Evolutionary conservation across 2,888 invertebrate species (phyloP), one percentile per base, ranked within the genome.

Genomic region (Sarcophaga rosellei): DNA sequence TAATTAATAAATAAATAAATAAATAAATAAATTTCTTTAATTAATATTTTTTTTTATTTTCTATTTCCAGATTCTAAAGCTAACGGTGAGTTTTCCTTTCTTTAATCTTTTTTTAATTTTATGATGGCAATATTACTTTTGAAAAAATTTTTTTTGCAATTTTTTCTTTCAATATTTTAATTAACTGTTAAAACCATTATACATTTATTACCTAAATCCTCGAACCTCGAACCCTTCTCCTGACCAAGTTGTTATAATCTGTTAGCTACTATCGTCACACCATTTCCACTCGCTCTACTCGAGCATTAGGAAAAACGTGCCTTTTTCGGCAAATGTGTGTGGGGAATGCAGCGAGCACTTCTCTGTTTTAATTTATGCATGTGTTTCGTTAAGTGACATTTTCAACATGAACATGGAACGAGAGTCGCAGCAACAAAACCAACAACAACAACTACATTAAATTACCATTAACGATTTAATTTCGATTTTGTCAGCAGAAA

Each of bases 381-480:
- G 57, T 81, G 81, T 81, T 84, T 25, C 73, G 68, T 63, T 63
- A 85, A 85, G 76, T 81, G 84, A 85, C 84, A 81, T 74, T 85
- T 85, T 69, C 17, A 80, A 81, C 84, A 85, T 85, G 81, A 85
- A 85, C 81, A 85, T 81, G 76, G 53, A 68, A 68, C 73, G 62
- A 73, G 11, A 47, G 47, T 47, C 47, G 10, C 47, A 47, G 2
- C 4, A 69, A 62, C 53, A 63, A 44, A 69, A 61, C 62, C 57
- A 44, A 44, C 25, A 53, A 63, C 45, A 77, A 81, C 53, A 75
- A 75, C 63, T 25, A 81, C 81, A 85, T 85, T 59, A 81, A 69
- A 81, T 77, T 85, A 77, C 76, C 81, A 85, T 85, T 81, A 85
- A 81, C 72, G 77, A 77, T 81, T 85, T 81, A 81, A 85, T 85